Conservation (phyloP, 1,140 invertebrate species). For the Plectrocnemia conspersa region DNA sequence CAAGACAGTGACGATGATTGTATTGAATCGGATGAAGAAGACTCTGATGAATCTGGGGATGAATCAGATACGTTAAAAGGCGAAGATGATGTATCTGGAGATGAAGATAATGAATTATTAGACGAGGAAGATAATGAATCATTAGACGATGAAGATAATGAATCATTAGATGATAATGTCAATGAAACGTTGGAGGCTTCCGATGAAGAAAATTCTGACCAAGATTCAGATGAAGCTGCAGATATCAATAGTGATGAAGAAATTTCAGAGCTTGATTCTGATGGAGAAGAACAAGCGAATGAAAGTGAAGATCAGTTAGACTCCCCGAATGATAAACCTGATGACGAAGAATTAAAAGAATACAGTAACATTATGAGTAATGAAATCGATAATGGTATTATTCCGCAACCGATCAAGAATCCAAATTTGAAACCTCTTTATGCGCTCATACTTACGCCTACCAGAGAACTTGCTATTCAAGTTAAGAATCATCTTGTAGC, state of each 20-base stretch:
- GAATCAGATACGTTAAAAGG: constrained; percentile 25
- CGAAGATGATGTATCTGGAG: constrained; percentile 30
- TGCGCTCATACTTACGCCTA: constrained; percentile 88
- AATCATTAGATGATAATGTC: not conserved
- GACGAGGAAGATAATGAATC: constrained; percentile 27
- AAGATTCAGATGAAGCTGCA: constrained; percentile 12
- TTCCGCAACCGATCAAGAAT: constrained; percentile 28
- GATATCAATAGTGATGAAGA: not conserved
- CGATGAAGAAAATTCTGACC: not conserved
- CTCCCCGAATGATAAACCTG: constrained; percentile 16
- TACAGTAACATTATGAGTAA: constrained; percentile 16
- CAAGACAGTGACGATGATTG: constrained; percentile 36
- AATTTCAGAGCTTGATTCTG: not conserved
- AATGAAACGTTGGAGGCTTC: not conserved
- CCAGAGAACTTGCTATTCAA: constrained; percentile 92
- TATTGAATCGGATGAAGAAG: constrained; percentile 36
- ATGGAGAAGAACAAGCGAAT: not conserved
- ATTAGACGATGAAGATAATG: constrained; percentile 14
- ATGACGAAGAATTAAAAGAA: constrained; percentile 34
- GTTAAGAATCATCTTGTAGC: constrained; percentile 80
- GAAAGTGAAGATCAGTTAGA: too few species aligned
- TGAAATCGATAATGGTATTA: constrained; percentile 29
- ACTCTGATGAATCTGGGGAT: constrained; percentile 36
- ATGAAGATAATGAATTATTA: constrained; percentile 11
- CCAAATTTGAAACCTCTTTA: constrained; percentile 56